Evolutionary conservation across 2,113 vertebrate genomes (phyloP).

Genomic region (Cacatua alba): DNA sequence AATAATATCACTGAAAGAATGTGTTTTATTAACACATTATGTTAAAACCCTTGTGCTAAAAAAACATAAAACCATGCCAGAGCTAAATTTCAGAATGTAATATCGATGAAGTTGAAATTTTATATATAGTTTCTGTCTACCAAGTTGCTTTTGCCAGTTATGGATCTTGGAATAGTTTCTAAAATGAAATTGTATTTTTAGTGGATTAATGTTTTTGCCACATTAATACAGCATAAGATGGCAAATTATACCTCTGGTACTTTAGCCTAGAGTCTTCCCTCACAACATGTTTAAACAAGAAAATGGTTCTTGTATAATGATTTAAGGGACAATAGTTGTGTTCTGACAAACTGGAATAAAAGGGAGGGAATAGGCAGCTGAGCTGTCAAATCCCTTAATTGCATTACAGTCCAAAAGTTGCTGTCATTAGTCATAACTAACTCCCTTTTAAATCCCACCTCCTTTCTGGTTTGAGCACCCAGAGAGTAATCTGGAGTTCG

Average conservation of each 20-base stretch:
- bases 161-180: neutral
- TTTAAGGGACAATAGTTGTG: neutral
- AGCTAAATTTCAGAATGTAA: neutral
- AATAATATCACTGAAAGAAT: neutral
- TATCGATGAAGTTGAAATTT: neutral
- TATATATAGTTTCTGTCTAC: neutral
- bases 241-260: neutral
- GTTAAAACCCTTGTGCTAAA: neutral
- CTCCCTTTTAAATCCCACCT: neutral
- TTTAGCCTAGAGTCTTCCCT: neutral
- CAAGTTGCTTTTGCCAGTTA: neutral
- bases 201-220: neutral
- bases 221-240: neutral
- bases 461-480: neutral
- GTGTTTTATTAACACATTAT: neutral
- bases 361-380: neutral
- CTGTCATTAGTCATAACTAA: neutral
- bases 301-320: neutral
- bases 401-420: neutral
- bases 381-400: constrained; percentile 23
- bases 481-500: neutral
- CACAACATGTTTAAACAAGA: neutral
- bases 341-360: constrained; percentile 11
- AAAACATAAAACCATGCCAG: neutral
- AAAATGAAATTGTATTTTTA: neutral